These are phyloP conservation scores for Turnix velox DNA, from an alignment of 2,113 vertebrate species.

Conservation along the genomic window DNA sequence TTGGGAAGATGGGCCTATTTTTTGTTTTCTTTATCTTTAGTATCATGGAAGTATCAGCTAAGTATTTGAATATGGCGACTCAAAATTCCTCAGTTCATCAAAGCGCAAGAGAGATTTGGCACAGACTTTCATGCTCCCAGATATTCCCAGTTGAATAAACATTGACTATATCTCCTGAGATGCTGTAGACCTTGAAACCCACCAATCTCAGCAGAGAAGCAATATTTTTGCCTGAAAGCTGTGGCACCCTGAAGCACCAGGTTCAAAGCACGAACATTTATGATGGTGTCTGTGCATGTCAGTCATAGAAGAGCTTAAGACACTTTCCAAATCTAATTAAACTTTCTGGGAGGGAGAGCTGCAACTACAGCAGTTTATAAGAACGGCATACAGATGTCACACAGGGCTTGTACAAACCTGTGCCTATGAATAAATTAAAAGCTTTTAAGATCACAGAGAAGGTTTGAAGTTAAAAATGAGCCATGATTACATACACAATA, in stretches of 20 bases:
- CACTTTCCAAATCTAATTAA: slow-evolving; percentile 47
- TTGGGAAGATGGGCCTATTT: background rate
- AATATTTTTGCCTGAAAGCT: background rate
- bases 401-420: slow-evolving; percentile 72
- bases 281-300: background rate
- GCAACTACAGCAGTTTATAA: slow-evolving; percentile 23
- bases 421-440: slow-evolving; percentile 75
- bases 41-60: background rate
- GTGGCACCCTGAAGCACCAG: background rate
- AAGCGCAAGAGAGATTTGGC: background rate
- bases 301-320: background rate
- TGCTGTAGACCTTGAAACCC: background rate
- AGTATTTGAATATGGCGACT: background rate
- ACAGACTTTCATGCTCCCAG: background rate
- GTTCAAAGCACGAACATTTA: background rate
- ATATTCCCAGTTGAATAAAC: background rate
- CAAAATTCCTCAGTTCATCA: background rate
- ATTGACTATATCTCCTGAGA: background rate
- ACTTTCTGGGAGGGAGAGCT: slow-evolving; percentile 4
- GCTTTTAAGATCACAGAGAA: slow-evolving; percentile 75
- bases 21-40: background rate
- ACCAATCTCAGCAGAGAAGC: background rate
- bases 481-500: slow-evolving; percentile 76
- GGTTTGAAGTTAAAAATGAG: slow-evolving; percentile 79
- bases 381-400: slow-evolving; percentile 52